These are phyloP conservation scores for Neotragus pygmaeus DNA, from an alignment of 2,113 vertebrate species.

Conservation along the genomic window DNA sequence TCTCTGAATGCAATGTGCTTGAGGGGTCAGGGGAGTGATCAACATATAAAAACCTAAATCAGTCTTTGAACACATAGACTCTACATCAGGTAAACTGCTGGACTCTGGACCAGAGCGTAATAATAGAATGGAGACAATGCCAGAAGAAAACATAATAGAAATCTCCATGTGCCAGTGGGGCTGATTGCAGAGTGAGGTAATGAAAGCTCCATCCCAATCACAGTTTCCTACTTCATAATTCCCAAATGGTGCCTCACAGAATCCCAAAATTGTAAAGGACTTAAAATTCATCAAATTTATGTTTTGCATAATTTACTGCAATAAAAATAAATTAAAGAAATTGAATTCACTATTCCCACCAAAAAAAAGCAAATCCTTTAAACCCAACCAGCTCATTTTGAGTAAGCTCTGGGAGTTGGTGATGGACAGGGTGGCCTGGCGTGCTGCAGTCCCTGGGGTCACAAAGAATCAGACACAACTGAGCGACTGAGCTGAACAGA, in stretches of 20 bases:
- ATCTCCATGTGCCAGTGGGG: accelerated
- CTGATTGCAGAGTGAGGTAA: neutral
- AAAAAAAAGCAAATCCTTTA: neutral
- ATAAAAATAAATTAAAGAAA: neutral
- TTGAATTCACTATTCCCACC: neutral
- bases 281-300: neutral
- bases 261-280: neutral
- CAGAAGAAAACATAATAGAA: neutral
- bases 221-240: neutral
- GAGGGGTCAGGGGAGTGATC: neutral
- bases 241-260: neutral
- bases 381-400: neutral
- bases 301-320: neutral
- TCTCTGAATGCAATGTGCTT: neutral
- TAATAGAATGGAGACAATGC: neutral
- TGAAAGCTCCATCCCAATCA: too few species aligned
- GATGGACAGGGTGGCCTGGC: neutral
- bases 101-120: too few species aligned
- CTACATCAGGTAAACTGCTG: neutral
- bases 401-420: neutral
- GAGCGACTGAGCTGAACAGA: neutral
- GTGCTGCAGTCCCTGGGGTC: neutral
- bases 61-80: neutral
- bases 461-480: neutral
- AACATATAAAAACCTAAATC: neutral